Percentiles rank a stretch among this genome's conserved stretches.
These are phyloP conservation scores for Reinhardtius hippoglossoides DNA, from an alignment of 2,113 vertebrate species.

Conservation along the genomic window DNA sequence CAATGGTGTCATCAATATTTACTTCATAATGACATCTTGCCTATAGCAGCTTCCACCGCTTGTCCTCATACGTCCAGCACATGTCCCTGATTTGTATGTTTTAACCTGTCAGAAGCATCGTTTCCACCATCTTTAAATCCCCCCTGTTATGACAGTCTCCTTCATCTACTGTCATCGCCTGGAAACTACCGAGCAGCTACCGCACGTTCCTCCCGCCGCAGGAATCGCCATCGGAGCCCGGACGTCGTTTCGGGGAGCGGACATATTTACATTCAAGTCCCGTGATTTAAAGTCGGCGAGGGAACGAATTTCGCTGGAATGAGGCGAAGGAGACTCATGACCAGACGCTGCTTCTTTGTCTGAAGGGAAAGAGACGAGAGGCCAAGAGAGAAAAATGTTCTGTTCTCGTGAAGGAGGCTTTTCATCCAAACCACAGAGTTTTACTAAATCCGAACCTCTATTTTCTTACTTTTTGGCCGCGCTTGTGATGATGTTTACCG, in stretches of 20 bases:
- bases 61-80: not conserved
- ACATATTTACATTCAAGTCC: slow-evolving; percentile 50
- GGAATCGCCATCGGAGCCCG: slow-evolving; percentile 21
- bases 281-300: slow-evolving; percentile 25
- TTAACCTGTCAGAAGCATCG: slow-evolving; percentile 10
- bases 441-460: slow-evolving; percentile 36
- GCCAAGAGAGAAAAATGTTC: slow-evolving; percentile 37
- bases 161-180: slow-evolving; percentile 27
- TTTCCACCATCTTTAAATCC: slow-evolving; percentile 4
- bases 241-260: slow-evolving; percentile 22
- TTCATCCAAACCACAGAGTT: slow-evolving; percentile 52
- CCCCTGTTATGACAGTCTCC: slow-evolving; percentile 37
- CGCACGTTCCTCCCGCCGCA: not conserved
- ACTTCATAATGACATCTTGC: no score
- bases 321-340: slow-evolving; percentile 29
- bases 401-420: slow-evolving; percentile 4
- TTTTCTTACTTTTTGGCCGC: slow-evolving; percentile 19
- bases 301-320: slow-evolving; percentile 34
- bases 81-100: slow-evolving; percentile 44
- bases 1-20: no score
- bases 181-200: slow-evolving; percentile 17
- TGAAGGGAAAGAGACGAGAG: not conserved
- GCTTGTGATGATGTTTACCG: slow-evolving; percentile 5
- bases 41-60: no score
- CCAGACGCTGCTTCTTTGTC: slow-evolving; percentile 30